Evolutionary conservation across 2,888 invertebrate species (phyloP), one percentile per base, ranked within the genome.

Genomic region (Crepidodera aurea): DNA sequence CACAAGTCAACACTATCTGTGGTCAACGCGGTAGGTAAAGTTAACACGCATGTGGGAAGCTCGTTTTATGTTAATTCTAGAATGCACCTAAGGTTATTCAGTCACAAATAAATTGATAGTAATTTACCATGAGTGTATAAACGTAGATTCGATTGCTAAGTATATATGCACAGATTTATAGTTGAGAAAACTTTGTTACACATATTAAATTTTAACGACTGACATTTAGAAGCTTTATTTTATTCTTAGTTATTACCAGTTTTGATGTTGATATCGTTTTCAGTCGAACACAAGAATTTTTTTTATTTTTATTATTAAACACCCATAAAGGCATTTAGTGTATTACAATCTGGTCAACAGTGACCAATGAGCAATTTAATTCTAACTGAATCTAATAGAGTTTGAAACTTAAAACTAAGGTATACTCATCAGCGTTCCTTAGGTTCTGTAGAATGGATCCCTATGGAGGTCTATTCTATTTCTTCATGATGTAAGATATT

Each of bases 1-100:
- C n/a, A 32, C n/a, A 19, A 42, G 48, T 53, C 25, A 25, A 61
- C 57, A 29, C 25, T 27, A 48, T 15, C 13, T 29, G 48, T 50
- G 48, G 51, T 62, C 62, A 58, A 64, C 63, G 67, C 67, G 67
- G 67, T 67, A 67, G 67, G 67, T 67, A 67, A 46, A 55, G 34
- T 60, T 55, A 59, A 46, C 67, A 60, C 60, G 63, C 60, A 62
- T 67, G 67, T 64, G 67, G 67, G 62, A 62, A 65, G 65, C 53
- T 62, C 60, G 51, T 54, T 62, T 60, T 50, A 61, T 64, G 60
- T 62, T 62, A 67, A 67, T 67, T 65, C 64, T 60, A 34, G 60
- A 46, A 44, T 55, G 62, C 67, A 50, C 61, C 61, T 65, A 67
- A 64, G 60, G 64, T 44, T 51, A 56, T 54, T 44, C 65, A 46